phyloP scores from a whole-genome alignment of 23 tunicate species.

The Corella eumyota region DNA sequence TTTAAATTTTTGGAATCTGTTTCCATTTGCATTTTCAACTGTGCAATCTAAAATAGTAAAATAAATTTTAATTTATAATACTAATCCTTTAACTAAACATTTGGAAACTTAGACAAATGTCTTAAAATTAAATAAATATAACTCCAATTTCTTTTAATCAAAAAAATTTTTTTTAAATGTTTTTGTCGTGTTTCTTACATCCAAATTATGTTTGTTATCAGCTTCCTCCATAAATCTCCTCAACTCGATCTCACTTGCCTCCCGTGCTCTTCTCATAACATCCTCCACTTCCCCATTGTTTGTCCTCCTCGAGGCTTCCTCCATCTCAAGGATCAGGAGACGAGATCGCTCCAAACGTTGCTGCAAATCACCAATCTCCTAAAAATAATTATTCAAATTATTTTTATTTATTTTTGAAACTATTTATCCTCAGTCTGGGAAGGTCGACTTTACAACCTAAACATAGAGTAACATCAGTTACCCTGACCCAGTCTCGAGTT shows the following conservation, averaged over 20 bases:
- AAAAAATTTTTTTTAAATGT: too few relatives aligned
- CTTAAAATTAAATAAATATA: too few relatives aligned
- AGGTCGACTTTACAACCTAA: too few relatives aligned
- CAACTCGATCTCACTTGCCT: conserved; percentile 76
- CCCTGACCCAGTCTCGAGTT: too few relatives aligned
- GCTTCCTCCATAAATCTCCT: conserved; percentile 76
- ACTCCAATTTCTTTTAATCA: too few relatives aligned
- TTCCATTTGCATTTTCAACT: conserved; percentile 78
- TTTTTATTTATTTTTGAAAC: background rate
- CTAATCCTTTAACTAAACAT: too few relatives aligned
- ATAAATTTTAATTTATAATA: too few relatives aligned
- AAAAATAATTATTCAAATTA: background rate
- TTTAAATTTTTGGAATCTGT: conserved; percentile 41
- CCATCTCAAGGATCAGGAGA: conserved; percentile 55
- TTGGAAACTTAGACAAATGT: too few relatives aligned
- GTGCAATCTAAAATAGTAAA: conserved; percentile 29
- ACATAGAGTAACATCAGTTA: too few relatives aligned
- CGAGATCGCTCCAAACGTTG: conserved; percentile 63
- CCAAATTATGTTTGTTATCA: conserved; percentile 59
- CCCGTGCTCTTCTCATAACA: conserved; percentile 63
- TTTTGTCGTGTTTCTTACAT: too few relatives aligned
- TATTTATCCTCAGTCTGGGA: background rate
- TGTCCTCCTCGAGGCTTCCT: conserved; percentile 35
- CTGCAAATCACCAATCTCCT: conserved; percentile 64
- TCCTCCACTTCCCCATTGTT: conserved; percentile 43